These are phyloP conservation scores for Eupithecia exiguata DNA, from an alignment of 2,888 invertebrate genomes.

Conservation along the genomic window DNA sequence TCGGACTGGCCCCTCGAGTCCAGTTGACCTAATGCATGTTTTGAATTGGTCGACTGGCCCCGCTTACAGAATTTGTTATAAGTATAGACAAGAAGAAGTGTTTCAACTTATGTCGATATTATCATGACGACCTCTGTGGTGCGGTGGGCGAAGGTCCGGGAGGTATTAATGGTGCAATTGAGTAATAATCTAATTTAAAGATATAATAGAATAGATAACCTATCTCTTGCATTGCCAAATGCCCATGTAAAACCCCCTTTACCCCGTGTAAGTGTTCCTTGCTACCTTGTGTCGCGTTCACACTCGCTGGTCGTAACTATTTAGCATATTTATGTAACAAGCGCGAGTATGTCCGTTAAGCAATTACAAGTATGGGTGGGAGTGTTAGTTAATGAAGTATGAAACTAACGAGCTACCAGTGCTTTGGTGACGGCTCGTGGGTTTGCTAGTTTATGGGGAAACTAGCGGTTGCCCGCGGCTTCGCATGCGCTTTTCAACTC, in stretches of 20 bases:
- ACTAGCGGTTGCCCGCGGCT: neutral
- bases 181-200: too few species aligned
- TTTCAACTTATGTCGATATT: too few species aligned
- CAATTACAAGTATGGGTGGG: slow-evolving; percentile 38
- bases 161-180: too few species aligned
- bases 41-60: too few species aligned
- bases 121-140: too few species aligned
- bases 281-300: slow-evolving; percentile 32
- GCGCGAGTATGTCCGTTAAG: slow-evolving; percentile 18
- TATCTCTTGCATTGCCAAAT: neutral
- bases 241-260: neutral
- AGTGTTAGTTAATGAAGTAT: slow-evolving; percentile 36
- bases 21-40: too few species aligned
- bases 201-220: too few species aligned
- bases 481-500: too few species aligned
- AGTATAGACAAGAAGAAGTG: too few species aligned
- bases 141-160: too few species aligned
- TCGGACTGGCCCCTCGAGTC: too few species aligned
- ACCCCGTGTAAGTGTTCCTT: slow-evolving; percentile 6
- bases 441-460: slow-evolving; percentile 10
- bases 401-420: slow-evolving; percentile 28
- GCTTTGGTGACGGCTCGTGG: slow-evolving; percentile 24
- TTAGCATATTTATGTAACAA: slow-evolving; percentile 35
- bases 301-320: slow-evolving; percentile 28
- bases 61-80: too few species aligned